Base-by-base conservation (phyloP, 2,888 invertebrate species). In the Drepana falcataria region DNA sequence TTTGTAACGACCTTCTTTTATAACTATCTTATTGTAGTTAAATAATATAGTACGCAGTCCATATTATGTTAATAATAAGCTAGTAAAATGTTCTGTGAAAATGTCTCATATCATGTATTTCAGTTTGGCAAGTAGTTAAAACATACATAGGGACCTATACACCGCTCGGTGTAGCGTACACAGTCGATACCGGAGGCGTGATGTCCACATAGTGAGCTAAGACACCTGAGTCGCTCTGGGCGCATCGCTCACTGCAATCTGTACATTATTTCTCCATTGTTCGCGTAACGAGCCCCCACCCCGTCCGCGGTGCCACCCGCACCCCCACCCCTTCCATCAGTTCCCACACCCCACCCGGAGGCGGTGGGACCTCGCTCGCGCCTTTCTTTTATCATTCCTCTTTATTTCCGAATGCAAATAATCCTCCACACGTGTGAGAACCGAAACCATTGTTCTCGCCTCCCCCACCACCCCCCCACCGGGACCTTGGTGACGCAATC, bases 371-470 rank as follows among this genome's bases (percentile, higher is more conserved):
- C 85, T 83, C 83, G 81, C 90, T 91, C 89, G 90, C 91, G 91
- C 91, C 90, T 91, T 91, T 91, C 91, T 91, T 91, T 87, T 89
- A 89, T 89, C 88, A 89, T 87, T 87, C 88, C 91, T 91, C 87
- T 90, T 91, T 90, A 90, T 91, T 90, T 91, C 91, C 91, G 91
- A 91, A 91, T 91, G 91, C 91, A 91, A 91, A 91, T 91, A 91
- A 91, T 91, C 91, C 91, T 91, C 91, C 91, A 90, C 91, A 91
- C 91, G 91, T 91, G 91, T 91, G 91, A 91, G 91, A 91, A 91
- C 91, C 90, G 90, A 91, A 91, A 91, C 91, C 91, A 91, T 91
- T 91, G 91, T 91, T 91, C 90, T 87, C 87, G 84, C 88, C 85
- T 81, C 81, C 85, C 76, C 79, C 75, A 40, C 76, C 71, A 68